These are phyloP conservation scores for Zaprionus tsacasi DNA, from an alignment of 1,140 invertebrate genomes.

Conservation along the genomic window DNA sequence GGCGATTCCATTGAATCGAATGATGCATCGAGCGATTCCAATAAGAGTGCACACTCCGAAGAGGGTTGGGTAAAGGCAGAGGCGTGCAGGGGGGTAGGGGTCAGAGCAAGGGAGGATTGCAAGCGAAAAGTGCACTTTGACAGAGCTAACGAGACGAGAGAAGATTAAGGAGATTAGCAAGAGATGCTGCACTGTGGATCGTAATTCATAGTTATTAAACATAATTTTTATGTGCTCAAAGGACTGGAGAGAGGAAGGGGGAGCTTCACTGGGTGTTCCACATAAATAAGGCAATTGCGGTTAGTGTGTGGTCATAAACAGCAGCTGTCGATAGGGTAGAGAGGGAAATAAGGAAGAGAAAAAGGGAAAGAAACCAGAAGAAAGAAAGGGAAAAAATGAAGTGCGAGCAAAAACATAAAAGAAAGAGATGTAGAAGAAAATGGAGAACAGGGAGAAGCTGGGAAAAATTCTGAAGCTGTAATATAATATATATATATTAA, in stretches of 20 bases:
- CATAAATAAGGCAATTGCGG: slow-evolving; percentile 53
- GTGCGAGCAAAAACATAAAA: too few relatives aligned
- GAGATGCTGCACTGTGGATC: slow-evolving; percentile 6
- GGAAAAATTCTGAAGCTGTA: too few relatives aligned
- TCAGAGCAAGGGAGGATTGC: background rate
- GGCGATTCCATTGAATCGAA: slow-evolving; percentile 53
- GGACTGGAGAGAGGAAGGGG: background rate
- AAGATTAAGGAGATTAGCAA: slow-evolving; percentile 68
- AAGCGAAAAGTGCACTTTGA: slow-evolving; percentile 38
- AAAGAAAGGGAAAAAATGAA: slow-evolving; percentile 28
- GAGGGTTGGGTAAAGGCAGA: background rate
- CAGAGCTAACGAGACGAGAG: slow-evolving; percentile 56
- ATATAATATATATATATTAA: too few relatives aligned
- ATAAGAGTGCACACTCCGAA: background rate
- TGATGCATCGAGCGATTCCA: slow-evolving; percentile 59
- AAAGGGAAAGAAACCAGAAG: slow-evolving; percentile 8
- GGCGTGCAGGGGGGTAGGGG: background rate
- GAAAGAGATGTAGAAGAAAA: too few relatives aligned
- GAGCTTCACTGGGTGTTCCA: slow-evolving; percentile 23
- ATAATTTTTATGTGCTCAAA: slow-evolving; percentile 13
- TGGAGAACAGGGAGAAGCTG: too few relatives aligned
- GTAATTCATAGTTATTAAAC: slow-evolving; percentile 46
- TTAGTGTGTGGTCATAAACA: slow-evolving; percentile 62
- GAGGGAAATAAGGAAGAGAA: background rate
- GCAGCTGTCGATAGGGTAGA: slow-evolving; percentile 38